Conservation (phyloP, 1,140 invertebrate species). For the Leptinotarsa undecemlineata region DNA sequence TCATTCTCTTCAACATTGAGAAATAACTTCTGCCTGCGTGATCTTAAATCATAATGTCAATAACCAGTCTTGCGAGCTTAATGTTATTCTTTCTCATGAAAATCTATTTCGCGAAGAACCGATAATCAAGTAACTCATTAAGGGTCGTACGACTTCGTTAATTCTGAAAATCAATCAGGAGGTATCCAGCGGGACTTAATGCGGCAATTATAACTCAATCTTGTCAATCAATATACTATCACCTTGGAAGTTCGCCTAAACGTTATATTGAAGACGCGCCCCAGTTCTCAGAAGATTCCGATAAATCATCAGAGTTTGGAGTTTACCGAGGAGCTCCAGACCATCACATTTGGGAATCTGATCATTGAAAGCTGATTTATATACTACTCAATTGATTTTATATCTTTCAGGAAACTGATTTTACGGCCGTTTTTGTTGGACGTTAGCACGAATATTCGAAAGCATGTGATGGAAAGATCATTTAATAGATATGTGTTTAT, state of each 20-base stretch:
- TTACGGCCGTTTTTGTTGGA: no score
- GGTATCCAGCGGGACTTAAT: background rate
- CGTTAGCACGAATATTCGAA: no score
- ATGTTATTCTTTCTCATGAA: no score
- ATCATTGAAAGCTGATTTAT: background rate
- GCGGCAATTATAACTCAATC: background rate
- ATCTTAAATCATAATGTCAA: no score
- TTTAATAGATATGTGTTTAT: no score
- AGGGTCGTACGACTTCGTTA: background rate
- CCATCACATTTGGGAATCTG: background rate
- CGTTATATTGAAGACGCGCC: background rate
- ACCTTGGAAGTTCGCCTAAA: background rate
- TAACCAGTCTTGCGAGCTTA: no score
- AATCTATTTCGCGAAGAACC: no score
- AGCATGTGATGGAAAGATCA: no score
- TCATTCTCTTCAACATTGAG: no score
- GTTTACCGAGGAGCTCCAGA: background rate
- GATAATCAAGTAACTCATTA: no score
- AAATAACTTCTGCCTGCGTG: no score
- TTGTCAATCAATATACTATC: background rate
- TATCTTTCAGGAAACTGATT: background rate
- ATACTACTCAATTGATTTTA: background rate
- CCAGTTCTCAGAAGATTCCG: background rate
- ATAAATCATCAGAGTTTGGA: slow-evolving; percentile 6
- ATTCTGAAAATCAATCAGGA: slow-evolving; percentile 1